Evolutionary conservation across 1,140 invertebrate species (phyloP).

Genomic region (Drosophila asahinai): DNA sequence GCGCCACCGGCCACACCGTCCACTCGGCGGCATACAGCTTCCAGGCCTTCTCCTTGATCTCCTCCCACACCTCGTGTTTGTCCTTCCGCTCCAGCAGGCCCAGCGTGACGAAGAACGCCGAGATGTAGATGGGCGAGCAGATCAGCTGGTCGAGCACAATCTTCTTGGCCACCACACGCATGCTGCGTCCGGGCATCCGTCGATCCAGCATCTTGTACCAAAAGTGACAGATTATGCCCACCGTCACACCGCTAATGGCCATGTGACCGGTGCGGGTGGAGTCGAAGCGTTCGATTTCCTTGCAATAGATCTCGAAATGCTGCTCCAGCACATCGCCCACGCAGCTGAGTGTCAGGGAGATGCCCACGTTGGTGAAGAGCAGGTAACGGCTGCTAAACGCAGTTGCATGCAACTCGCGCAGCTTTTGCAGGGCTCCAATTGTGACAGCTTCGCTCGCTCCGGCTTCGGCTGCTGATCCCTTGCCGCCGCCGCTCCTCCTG

Average conservation of each 20-base stretch:
- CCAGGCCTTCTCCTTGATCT: conserved; percentile 92
- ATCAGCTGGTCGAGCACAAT: conserved; percentile 94
- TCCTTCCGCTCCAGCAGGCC: conserved; percentile 90
- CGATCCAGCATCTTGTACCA: conserved; percentile 92
- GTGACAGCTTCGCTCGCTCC: not conserved
- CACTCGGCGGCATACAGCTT: conserved; percentile 92
- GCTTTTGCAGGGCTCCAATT: conserved; percentile 35
- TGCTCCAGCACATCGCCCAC: conserved; percentile 94
- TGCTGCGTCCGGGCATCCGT: conserved; percentile 87
- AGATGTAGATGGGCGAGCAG: conserved; percentile 94
- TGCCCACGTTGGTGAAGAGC: conserved; percentile 93
- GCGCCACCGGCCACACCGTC: conserved; percentile 93
- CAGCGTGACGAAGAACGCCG: conserved; percentile 92
- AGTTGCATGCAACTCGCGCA: conserved; percentile 66
- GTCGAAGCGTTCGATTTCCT: conserved; percentile 89
- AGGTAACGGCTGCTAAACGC: conserved; percentile 91
- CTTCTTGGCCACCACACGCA: conserved; percentile 92
- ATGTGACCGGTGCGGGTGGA: conserved; percentile 90
- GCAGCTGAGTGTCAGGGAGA: conserved; percentile 91
- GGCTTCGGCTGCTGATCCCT: not conserved
- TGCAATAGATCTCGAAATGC: conserved; percentile 91
- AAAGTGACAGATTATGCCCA: conserved; percentile 94
- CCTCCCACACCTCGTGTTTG: conserved; percentile 88
- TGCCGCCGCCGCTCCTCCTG: not conserved
- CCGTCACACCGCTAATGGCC: conserved; percentile 90